These are phyloP conservation scores for Tetropium fuscum DNA, from an alignment of 2,888 invertebrate species.

Conservation along the genomic window DNA sequence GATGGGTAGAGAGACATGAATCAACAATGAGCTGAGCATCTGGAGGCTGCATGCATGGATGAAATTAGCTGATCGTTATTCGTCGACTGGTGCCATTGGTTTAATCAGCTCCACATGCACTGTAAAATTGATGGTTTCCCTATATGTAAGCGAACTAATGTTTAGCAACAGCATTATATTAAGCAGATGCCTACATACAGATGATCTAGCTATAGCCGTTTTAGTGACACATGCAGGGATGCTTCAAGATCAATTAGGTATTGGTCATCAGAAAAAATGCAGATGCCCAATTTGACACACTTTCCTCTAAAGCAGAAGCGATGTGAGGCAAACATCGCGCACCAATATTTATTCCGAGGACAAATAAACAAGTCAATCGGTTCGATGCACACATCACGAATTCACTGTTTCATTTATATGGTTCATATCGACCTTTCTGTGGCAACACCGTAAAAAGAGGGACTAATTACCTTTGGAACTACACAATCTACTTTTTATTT, in stretches of 20 bases:
- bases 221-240: not conserved
- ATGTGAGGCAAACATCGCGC: not conserved
- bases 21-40: not conserved
- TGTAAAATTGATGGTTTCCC: not conserved
- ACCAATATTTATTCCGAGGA: not conserved
- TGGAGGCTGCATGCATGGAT: not conserved
- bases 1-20: not conserved
- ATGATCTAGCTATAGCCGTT: not conserved
- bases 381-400: not conserved
- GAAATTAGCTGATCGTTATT: not conserved
- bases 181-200: not conserved
- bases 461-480: too few relatives aligned
- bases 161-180: not conserved
- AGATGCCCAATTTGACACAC: not conserved
- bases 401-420: too few relatives aligned
- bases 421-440: too few relatives aligned
- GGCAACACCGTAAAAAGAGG: too few relatives aligned
- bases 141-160: not conserved
- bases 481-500: too few relatives aligned
- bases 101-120: not conserved
- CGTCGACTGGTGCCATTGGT: not conserved
- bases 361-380: not conserved
- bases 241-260: slow-evolving; percentile 5
- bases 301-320: not conserved
- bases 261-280: not conserved